Evolutionary conservation across 1,140 invertebrate species (phyloP), one percentile per base, ranked within the genome.

Genomic region (Epicauta chinensis): DNA sequence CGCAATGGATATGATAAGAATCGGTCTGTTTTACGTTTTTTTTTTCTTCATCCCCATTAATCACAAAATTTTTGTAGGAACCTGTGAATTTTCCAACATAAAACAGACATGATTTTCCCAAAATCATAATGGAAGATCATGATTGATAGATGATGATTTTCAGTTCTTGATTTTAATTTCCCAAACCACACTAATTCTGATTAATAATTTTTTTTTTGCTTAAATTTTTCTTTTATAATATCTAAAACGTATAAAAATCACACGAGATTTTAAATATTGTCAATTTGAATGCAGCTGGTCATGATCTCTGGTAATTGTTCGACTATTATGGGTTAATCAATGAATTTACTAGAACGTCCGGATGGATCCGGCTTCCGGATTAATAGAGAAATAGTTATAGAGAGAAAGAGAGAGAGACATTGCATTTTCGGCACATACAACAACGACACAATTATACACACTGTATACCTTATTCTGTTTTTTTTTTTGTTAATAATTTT

Each of bases 391-490:
- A 31, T 35, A 49, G 31, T 39, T 49, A 16, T 17, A 49, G 32
- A 34, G 12, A 34, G 3, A 7, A 7, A 34, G 3, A 11, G 10
- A 38, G 3, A 11, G 10, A 38, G 45, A 37, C 34, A 38, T 45
- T 53, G 34, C 37, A 12, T 15, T 46, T n/a, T 47, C 35, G 30
- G 41, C 40, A 49, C 40, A 46, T 51, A 63, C 58, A 34, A 7
- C 61, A 47, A 63, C 50, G 48, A 61, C 54, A 59, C 51, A 53
- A 49, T 59, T 53, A 53, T 61, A 60, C 61, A 61, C 61, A 65
- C 61, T 61, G 57, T 58, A 59, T 50, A 60, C 60, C n/a, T n/a
- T n/a, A n/a, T n/a, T n/a, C n/a, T n/a, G 53, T 63, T 58, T 65
- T 64, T 65, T 62, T 64, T 62, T 64, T 62, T 60, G 62, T 61